Conservation (phyloP, 2,113 vertebrate genomes). For the Calidris pygmaea region DNA sequence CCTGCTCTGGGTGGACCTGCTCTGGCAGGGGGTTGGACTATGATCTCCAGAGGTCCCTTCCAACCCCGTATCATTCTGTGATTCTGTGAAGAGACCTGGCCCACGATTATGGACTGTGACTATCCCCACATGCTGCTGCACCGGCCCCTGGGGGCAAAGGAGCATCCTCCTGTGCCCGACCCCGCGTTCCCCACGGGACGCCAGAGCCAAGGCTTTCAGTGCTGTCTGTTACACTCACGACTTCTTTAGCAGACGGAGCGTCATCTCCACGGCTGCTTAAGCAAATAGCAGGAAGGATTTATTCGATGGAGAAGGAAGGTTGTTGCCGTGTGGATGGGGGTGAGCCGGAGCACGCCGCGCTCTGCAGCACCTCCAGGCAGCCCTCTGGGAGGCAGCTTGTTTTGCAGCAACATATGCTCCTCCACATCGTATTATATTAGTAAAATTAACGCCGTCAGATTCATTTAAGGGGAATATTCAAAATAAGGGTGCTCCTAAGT, state of each 20-base stretch:
- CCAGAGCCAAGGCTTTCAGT: neutral
- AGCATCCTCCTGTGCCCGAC: neutral
- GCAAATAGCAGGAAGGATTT: neutral
- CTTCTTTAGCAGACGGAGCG: neutral
- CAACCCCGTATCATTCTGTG: too few relatives aligned
- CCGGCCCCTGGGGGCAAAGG: accelerated
- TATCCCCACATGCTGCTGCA: accelerated
- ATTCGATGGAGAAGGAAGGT: neutral
- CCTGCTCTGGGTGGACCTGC: too few relatives aligned
- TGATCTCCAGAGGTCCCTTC: too few relatives aligned
- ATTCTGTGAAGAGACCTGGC: too few relatives aligned
- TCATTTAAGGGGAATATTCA: neutral
- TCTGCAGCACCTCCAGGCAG: neutral
- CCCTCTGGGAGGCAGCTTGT: neutral
- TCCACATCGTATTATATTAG: neutral
- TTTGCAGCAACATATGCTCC: neutral
- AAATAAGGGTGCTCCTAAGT: neutral
- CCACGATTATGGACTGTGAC: accelerated
- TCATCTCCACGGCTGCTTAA: neutral
- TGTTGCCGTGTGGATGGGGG: neutral
- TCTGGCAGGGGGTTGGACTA: too few relatives aligned
- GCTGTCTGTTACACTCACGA: accelerated
- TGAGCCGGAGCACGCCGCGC: neutral
- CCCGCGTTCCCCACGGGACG: accelerated
- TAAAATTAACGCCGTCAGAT: neutral